Conservation (phyloP, 2,888 invertebrate species). For the Galerucella pusilla region DNA sequence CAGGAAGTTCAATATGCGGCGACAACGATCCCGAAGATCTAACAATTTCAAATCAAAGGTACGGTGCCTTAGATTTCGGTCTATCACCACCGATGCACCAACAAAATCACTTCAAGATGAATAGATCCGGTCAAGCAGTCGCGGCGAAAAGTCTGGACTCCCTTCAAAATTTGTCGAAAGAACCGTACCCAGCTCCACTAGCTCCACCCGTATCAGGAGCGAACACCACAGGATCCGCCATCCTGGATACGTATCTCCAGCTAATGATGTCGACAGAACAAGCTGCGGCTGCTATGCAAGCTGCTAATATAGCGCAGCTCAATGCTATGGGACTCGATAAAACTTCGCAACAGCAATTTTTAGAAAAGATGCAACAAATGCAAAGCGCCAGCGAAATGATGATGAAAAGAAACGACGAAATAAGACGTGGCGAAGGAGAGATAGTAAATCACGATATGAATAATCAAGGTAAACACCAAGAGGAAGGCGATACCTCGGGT, state of each 20-base stretch:
- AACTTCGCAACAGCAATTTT: slow-evolving; percentile 69
- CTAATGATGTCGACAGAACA: slow-evolving; percentile 75
- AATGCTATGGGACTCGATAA: slow-evolving; percentile 72
- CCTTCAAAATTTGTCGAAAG: slow-evolving; percentile 72
- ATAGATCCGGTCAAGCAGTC: slow-evolving; percentile 68
- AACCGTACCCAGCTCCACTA: slow-evolving; percentile 76
- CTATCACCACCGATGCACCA: slow-evolving; percentile 68
- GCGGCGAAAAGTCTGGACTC: slow-evolving; percentile 76
- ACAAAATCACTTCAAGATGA: slow-evolving; percentile 61
- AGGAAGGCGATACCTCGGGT: slow-evolving; percentile 68
- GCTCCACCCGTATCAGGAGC: slow-evolving; percentile 62
- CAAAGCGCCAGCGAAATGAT: slow-evolving; percentile 68
- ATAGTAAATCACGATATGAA: slow-evolving; percentile 69
- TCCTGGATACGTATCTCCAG: slow-evolving; percentile 89
- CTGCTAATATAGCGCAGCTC: slow-evolving; percentile 82
- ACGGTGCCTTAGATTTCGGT: slow-evolving; percentile 60
- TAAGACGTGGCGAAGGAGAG: slow-evolving; percentile 67
- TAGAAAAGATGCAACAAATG: slow-evolving; percentile 74
- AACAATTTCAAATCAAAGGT: slow-evolving; percentile 73
- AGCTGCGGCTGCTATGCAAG: slow-evolving; percentile 78
- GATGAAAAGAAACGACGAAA: slow-evolving; percentile 67
- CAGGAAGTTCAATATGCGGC: slow-evolving; percentile 78
- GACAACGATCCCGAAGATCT: slow-evolving; percentile 88
- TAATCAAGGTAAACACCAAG: slow-evolving; percentile 57
- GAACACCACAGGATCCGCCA: slow-evolving; percentile 77